A percentile compares a stretch with the other conserved stretches of the same genome.
Evolutionary conservation across 2,888 invertebrate genomes (phyloP).

Genomic region (Rotaria magnacalcarata): DNA sequence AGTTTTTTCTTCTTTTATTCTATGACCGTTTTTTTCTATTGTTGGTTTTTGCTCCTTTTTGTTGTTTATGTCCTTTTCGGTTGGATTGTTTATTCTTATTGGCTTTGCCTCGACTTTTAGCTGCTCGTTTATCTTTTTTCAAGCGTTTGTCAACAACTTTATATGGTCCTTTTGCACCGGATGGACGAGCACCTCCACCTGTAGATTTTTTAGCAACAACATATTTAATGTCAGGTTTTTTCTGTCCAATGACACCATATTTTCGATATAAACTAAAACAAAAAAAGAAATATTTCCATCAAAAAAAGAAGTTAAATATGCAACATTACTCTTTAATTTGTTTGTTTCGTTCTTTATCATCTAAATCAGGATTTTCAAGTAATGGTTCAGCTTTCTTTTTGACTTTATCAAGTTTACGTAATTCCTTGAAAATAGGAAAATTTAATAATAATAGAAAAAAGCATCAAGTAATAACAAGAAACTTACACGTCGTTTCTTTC

Average conservation of each 20-base stretch:
- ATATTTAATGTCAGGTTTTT: slow-evolving; percentile 83
- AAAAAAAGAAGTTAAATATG: background rate
- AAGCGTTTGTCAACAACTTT: slow-evolving; percentile 90
- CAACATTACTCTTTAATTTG: slow-evolving; percentile 74
- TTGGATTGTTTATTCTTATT: background rate
- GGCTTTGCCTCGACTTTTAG: slow-evolving; percentile 42
- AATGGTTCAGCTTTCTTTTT: slow-evolving; percentile 91
- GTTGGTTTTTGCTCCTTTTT: background rate
- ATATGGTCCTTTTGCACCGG: slow-evolving; percentile 82
- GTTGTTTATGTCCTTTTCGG: background rate
- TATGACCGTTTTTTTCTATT: background rate
- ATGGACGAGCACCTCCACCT: slow-evolving; percentile 69
- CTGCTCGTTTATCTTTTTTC: slow-evolving; percentile 74
- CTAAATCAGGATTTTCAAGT: slow-evolving; percentile 80
- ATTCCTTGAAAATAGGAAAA: slow-evolving; percentile 50
- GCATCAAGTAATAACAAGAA: slow-evolving; percentile 20
- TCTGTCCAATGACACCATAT: slow-evolving; percentile 66
- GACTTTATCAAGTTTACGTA: slow-evolving; percentile 80
- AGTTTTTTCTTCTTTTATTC: background rate
- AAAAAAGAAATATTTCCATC: background rate
- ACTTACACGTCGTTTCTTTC: slow-evolving; percentile 82
- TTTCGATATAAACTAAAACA: slow-evolving; percentile 77
- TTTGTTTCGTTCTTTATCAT: slow-evolving; percentile 84
- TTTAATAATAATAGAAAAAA: background rate
- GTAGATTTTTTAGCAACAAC: slow-evolving; percentile 79